Conservation (phyloP, 2,888 invertebrate species). For the Camponotus fellah region DNA sequence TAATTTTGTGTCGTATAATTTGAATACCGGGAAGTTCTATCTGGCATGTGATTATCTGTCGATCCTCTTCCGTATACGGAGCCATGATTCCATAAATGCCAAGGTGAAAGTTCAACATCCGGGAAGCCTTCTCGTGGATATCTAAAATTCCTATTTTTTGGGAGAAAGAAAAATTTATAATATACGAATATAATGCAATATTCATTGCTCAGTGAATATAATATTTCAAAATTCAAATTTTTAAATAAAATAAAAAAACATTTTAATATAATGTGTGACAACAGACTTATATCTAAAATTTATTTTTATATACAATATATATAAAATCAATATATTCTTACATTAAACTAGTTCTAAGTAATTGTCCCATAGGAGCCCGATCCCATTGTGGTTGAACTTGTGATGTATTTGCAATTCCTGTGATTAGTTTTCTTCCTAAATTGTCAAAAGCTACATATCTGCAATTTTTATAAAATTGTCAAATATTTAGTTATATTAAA, state of each 20-base stretch:
- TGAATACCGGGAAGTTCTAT: slow-evolving; percentile 54
- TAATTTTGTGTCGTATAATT: slow-evolving; percentile 27
- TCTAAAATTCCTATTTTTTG: slow-evolving; percentile 55
- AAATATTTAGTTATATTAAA: not conserved
- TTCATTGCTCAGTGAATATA: not conserved
- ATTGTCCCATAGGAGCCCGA: slow-evolving; percentile 78
- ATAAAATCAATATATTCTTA: slow-evolving; percentile 15
- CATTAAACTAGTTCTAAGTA: slow-evolving; percentile 72
- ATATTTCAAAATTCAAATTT: not conserved
- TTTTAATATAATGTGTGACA: not conserved
- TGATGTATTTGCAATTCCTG: slow-evolving; percentile 92
- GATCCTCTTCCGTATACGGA: slow-evolving; percentile 48
- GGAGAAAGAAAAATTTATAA: not conserved
- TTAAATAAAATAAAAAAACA: not conserved
- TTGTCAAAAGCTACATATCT: slow-evolving; percentile 95
- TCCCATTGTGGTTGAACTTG: slow-evolving; percentile 87
- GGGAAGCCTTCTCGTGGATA: slow-evolving; percentile 50
- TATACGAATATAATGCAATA: not conserved
- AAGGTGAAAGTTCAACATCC: slow-evolving; percentile 49
- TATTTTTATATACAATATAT: not conserved
- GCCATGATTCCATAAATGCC: slow-evolving; percentile 62
- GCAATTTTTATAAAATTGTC: slow-evolving; percentile 64
- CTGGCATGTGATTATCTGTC: slow-evolving; percentile 42
- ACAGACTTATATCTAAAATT: not conserved
- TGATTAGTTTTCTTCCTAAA: slow-evolving; percentile 93